Percentiles rank a stretch among this genome's conserved stretches.
Evolutionary conservation across 2,888 invertebrate genomes (phyloP).

Genomic region (Tetanocera ferruginea): DNA sequence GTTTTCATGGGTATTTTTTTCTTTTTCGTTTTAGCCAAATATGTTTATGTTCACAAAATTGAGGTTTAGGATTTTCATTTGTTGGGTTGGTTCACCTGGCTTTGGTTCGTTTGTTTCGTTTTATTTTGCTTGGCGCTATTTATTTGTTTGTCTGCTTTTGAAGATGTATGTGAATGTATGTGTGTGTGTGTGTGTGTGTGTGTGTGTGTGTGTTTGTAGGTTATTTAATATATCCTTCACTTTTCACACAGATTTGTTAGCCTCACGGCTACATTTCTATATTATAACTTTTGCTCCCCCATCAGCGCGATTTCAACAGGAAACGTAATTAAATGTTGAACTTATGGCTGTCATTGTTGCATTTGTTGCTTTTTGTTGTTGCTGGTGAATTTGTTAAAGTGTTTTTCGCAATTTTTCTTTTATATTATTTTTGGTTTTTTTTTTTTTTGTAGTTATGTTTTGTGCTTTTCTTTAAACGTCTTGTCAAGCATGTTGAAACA

Average conservation of each 20-base stretch:
- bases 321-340: slow-evolving; percentile 25
- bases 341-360: slow-evolving; percentile 7
- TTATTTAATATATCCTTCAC: slow-evolving; percentile 10
- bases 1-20: background rate
- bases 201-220: background rate
- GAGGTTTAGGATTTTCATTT: slow-evolving; percentile 14
- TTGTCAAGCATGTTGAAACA: background rate
- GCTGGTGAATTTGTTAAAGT: background rate
- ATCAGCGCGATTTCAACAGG: background rate
- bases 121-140: background rate
- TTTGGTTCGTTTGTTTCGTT: background rate
- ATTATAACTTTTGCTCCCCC: background rate
- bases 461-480: background rate
- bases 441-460: no score
- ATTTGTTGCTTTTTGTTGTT: slow-evolving; percentile 1
- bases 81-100: background rate
- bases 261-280: background rate
- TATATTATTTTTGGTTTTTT: background rate
- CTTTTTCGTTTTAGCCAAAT: background rate
- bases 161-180: background rate
- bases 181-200: background rate
- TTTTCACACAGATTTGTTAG: slow-evolving; percentile 24
- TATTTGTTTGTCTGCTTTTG: background rate
- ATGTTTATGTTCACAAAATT: slow-evolving; percentile 9
- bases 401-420: background rate